Percentiles rank a stretch among this genome's conserved stretches.
Conservation (phyloP, 2,888 invertebrate genomes). For the Gymnoscelis rufifasciata region DNA sequence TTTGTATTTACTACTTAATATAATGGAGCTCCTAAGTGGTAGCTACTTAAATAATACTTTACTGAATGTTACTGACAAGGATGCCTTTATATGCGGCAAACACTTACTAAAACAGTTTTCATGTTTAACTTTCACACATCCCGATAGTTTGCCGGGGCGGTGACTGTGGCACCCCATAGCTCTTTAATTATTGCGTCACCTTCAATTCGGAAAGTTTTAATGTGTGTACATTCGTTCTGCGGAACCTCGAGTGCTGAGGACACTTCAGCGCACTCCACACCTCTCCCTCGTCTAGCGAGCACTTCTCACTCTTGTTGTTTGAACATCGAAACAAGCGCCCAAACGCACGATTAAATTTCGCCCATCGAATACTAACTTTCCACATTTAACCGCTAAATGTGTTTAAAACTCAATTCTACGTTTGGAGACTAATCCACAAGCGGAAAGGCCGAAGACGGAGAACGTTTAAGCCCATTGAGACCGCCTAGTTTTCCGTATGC, state of each 20-base stretch:
- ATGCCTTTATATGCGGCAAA: neutral
- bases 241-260: slow-evolving; percentile 54
- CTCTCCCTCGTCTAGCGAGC: slow-evolving; percentile 56
- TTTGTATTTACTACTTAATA: slow-evolving; percentile 4
- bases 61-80: slow-evolving; percentile 8
- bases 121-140: slow-evolving; percentile 33
- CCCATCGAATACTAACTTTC: slow-evolving; percentile 35
- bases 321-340: slow-evolving; percentile 63
- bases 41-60: neutral
- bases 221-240: slow-evolving; percentile 68
- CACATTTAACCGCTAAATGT: slow-evolving; percentile 24
- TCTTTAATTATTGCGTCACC: slow-evolving; percentile 63
- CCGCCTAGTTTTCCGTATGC: slow-evolving; percentile 50
- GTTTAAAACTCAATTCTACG: slow-evolving; percentile 24
- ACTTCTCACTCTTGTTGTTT: slow-evolving; percentile 63
- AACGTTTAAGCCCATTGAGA: slow-evolving; percentile 45
- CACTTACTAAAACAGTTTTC: slow-evolving; percentile 15
- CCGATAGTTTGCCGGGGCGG: slow-evolving; percentile 36
- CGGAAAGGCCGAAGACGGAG: slow-evolving; percentile 28
- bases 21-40: slow-evolving; percentile 1
- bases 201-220: slow-evolving; percentile 70
- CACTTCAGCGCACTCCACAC: slow-evolving; percentile 57
- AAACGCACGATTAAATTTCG: slow-evolving; percentile 55
- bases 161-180: slow-evolving; percentile 37
- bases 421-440: slow-evolving; percentile 18